These are phyloP conservation scores for Falco berigora DNA, from an alignment of 2,797 vertebrate genomes.

Conservation along the genomic window DNA sequence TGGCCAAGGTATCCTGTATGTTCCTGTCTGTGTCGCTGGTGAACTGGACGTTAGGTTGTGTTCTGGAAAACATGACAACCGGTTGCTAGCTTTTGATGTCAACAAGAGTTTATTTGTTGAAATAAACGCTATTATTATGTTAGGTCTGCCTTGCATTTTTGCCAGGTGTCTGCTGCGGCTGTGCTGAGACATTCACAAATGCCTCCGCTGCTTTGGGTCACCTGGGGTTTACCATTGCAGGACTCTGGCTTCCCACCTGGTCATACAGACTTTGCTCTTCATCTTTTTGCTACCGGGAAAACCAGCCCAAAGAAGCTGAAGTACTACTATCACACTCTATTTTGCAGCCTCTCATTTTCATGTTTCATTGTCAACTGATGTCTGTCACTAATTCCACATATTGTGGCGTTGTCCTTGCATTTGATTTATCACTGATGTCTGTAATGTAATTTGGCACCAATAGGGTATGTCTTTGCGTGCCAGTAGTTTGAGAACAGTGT, in stretches of 20 bases:
- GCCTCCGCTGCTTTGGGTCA: background rate
- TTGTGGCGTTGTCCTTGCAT: background rate
- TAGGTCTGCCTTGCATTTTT: background rate
- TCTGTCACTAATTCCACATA: background rate
- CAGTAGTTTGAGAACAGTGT: slow-evolving; percentile 15
- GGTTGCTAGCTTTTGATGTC: background rate
- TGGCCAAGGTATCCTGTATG: background rate
- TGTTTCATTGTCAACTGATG: background rate
- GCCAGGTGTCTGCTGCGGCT: background rate
- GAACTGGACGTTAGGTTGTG: background rate
- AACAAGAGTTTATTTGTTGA: background rate
- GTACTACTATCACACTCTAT: background rate
- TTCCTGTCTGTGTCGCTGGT: background rate
- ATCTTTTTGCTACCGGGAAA: background rate
- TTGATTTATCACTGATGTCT: background rate
- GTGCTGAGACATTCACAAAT: background rate
- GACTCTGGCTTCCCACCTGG: background rate
- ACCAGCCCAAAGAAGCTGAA: background rate
- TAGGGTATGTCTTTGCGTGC: background rate
- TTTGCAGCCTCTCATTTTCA: background rate
- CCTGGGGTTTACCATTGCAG: background rate
- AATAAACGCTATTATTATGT: background rate
- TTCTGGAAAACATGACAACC: background rate
- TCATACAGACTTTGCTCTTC: background rate
- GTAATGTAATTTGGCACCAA: slow-evolving; percentile 15